These are phyloP conservation scores for Picus viridis DNA, from an alignment of 2,797 vertebrate genomes.

Conservation along the genomic window DNA sequence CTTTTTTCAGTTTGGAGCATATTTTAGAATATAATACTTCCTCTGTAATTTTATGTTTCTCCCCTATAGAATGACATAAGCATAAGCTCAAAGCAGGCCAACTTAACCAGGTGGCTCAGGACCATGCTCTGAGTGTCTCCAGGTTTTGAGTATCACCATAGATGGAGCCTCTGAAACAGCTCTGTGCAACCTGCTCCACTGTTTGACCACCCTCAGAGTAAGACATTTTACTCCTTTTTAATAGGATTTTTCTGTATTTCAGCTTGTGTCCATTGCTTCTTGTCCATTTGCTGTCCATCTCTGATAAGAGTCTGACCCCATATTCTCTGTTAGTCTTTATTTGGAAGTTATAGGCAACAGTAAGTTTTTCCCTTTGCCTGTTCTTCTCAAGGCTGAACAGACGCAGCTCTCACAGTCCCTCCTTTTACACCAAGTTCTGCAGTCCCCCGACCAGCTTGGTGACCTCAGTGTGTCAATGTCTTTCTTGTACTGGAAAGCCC, in stretches of 20 bases:
- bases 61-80: neutral
- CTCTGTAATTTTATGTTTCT: neutral
- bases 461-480: neutral
- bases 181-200: accelerated
- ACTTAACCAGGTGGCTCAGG: neutral
- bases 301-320: neutral
- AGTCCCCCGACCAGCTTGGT: neutral
- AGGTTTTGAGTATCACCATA: neutral
- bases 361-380: neutral
- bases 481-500: neutral
- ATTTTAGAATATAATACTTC: neutral
- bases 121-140: neutral
- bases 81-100: neutral
- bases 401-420: neutral
- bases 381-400: neutral
- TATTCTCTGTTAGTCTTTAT: neutral
- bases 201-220: neutral
- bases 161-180: neutral
- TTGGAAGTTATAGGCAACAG: neutral
- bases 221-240: neutral
- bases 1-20: neutral
- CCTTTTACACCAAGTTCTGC: neutral
- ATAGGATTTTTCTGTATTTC: neutral
- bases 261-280: neutral
- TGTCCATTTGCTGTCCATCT: neutral